Evolutionary conservation across 2,113 vertebrate genomes (phyloP).

Genomic region (Camelus dromedarius): DNA sequence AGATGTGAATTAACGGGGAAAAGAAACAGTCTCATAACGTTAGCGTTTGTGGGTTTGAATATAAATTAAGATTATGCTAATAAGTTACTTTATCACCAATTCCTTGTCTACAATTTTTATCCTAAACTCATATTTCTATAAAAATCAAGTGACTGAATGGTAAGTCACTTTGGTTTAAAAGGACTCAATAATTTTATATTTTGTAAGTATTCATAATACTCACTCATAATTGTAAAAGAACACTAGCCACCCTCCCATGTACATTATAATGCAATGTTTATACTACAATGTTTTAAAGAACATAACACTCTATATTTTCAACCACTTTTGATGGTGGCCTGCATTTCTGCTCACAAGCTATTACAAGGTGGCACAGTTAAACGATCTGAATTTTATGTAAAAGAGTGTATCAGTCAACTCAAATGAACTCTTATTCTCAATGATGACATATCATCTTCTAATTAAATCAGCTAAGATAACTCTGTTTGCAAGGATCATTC

Average conservation of each 20-base stretch:
- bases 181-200: background rate
- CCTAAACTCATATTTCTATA: constrained; percentile 7
- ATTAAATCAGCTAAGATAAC: constrained; percentile 63
- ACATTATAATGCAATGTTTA: constrained; percentile 38
- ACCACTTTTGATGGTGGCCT: constrained; percentile 34
- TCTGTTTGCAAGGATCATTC: constrained; percentile 35
- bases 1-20: background rate
- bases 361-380: constrained; percentile 31
- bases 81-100: constrained; percentile 50
- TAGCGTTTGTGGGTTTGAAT: background rate
- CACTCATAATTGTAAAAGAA: background rate
- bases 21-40: background rate
- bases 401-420: constrained; percentile 49
- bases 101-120: constrained; percentile 17
- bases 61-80: constrained; percentile 10
- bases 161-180: constrained; percentile 35
- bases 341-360: constrained; percentile 54
- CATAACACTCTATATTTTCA: constrained; percentile 25
- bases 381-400: constrained; percentile 38
- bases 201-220: constrained; percentile 42
- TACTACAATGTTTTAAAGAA: constrained; percentile 8
- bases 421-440: constrained; percentile 62
- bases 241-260: background rate
- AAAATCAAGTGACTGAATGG: background rate
- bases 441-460: constrained; percentile 44